Percentiles rank a stretch among this genome's conserved stretches.
Evolutionary conservation across 2,888 invertebrate species (phyloP).

Genomic region (Drosophila prostipennis): DNA sequence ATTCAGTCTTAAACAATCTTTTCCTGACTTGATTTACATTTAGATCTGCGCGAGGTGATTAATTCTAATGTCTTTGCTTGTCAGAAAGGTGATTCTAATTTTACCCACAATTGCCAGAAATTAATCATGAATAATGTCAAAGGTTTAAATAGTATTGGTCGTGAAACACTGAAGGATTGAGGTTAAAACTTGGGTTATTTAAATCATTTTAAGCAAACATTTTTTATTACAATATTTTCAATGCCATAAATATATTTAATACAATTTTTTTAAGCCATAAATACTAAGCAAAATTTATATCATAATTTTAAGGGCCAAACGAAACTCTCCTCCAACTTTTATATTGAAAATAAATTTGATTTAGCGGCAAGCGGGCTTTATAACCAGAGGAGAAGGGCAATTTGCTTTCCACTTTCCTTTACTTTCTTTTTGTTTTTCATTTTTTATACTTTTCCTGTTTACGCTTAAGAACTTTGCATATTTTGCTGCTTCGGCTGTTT

Average conservation of each 20-base stretch:
- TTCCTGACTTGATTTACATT: constrained; percentile 42
- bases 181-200: no score
- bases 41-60: constrained; percentile 6
- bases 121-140: constrained; percentile 9
- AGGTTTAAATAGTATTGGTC: neutral
- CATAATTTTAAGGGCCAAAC: constrained; percentile 2
- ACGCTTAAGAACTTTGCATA: constrained; percentile 69
- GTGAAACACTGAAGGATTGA: no score
- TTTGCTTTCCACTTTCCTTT: constrained; percentile 17
- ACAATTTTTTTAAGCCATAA: no score
- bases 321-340: constrained; percentile 41
- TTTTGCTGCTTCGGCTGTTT: constrained; percentile 35
- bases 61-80: constrained; percentile 2
- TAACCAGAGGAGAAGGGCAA: constrained; percentile 19
- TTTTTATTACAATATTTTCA: no score
- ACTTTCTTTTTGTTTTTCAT: constrained; percentile 4
- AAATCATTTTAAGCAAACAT: no score
- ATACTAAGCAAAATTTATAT: no score
- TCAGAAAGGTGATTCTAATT: constrained; percentile 30
- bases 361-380: constrained; percentile 36
- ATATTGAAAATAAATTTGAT: constrained; percentile 70
- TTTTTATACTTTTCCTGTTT: constrained; percentile 19
- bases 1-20: constrained; percentile 4
- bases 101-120: constrained; percentile 28
- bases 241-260: no score